Conservation (phyloP, 2,888 invertebrate genomes). For the Cordylochernes scorpioides region DNA sequence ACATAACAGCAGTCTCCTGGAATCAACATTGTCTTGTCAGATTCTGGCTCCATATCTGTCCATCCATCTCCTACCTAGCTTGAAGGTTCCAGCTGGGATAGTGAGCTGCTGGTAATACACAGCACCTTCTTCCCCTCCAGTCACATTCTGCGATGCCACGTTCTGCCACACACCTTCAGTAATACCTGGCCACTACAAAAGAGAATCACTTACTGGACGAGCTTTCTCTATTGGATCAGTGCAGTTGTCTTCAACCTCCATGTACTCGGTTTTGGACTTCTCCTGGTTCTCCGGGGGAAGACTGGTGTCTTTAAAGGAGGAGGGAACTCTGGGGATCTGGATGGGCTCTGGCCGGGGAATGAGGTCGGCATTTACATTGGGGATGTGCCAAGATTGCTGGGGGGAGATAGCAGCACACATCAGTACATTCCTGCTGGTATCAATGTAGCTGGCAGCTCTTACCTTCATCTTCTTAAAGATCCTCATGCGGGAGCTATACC, state of each 20-base stretch:
- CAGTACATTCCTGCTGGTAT: background rate
- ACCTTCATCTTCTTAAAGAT: constrained; percentile 66
- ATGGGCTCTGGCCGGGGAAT: constrained; percentile 41
- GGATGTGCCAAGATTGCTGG: constrained; percentile 29
- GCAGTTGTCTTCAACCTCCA: constrained; percentile 41
- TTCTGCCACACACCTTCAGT: constrained; percentile 90
- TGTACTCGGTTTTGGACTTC: constrained; percentile 21
- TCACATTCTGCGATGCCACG: constrained; percentile 38
- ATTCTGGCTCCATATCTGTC: no score
- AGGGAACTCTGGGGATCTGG: constrained; percentile 61
- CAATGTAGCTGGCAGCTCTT: constrained; percentile 3
- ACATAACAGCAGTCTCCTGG: constrained; percentile 74
- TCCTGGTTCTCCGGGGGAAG: no score
- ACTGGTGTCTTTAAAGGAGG: constrained; percentile 65
- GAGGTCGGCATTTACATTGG: constrained; percentile 39
- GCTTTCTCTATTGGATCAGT: constrained; percentile 49
- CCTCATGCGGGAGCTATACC: constrained; percentile 57
- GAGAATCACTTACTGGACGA: constrained; percentile 49
- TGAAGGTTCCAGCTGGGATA: constrained; percentile 32
- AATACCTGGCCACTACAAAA: constrained; percentile 38
- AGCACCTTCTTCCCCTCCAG: constrained; percentile 25
- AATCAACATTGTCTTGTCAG: constrained; percentile 1
- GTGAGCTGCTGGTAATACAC: constrained; percentile 80
- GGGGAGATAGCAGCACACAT: background rate
- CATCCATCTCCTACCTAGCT: constrained; percentile 47